A percentile compares a stretch with the other conserved stretches of the same genome.
Conservation (phyloP, 2,797 vertebrate species). For the Molossus molossus region DNA sequence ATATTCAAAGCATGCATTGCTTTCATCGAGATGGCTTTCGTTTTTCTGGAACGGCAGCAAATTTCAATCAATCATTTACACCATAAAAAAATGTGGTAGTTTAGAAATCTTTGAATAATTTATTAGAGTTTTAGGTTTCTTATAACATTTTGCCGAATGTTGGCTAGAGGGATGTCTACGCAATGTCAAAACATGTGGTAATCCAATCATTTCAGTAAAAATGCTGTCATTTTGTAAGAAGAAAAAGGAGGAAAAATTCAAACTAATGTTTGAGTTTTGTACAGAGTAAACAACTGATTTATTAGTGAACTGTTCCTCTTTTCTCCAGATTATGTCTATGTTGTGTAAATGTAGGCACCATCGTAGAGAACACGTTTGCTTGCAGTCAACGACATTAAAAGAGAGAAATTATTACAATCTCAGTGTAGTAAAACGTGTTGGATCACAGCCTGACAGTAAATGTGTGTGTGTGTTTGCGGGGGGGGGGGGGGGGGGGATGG, state of each 20-base stretch:
- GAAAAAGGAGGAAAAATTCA: background rate
- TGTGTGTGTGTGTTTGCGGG: background rate
- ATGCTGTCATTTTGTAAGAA: constrained; percentile 50
- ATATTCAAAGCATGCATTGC: constrained; percentile 82
- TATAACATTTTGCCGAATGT: constrained; percentile 70
- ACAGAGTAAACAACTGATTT: constrained; percentile 54
- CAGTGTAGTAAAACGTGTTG: background rate
- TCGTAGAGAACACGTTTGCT: constrained; percentile 49
- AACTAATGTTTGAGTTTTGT: constrained; percentile 42
- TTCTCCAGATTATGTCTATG: constrained; percentile 59
- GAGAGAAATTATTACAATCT: constrained; percentile 61
- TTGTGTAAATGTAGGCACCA: constrained; percentile 26
- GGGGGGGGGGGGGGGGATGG: constrained; percentile 2
- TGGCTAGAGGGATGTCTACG: constrained; percentile 62
- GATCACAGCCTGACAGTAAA: background rate
- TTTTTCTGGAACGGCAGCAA: constrained; percentile 85
- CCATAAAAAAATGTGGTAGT: constrained; percentile 71
- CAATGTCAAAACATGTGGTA: constrained; percentile 76
- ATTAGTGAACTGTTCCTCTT: constrained; percentile 71
- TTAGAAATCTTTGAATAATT: constrained; percentile 75
- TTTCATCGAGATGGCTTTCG: constrained; percentile 81
- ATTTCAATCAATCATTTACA: constrained; percentile 81
- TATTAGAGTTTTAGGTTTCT: constrained; percentile 66
- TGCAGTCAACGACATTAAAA: constrained; percentile 62
- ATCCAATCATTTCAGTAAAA: constrained; percentile 63